Evolutionary conservation across 1,140 invertebrate genomes (phyloP).

Genomic region (Drosophila sucinea): DNA sequence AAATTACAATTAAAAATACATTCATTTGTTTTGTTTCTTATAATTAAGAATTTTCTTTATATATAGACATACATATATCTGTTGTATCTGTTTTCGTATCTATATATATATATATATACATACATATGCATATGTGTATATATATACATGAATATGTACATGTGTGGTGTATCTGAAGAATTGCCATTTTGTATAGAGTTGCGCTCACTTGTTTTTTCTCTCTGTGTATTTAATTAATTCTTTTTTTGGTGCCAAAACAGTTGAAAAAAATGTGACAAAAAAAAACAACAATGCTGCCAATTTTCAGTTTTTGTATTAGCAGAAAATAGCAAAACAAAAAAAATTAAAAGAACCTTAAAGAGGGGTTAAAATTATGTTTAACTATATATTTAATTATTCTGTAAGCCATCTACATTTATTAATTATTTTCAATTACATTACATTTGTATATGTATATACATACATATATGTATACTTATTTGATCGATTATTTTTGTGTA

Average conservation of each 20-base stretch:
- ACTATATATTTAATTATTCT: constrained; percentile 27
- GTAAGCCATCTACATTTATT: constrained; percentile 16
- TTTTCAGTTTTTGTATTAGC: constrained; percentile 20
- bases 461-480: constrained; percentile 2
- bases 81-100: too few relatives aligned
- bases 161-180: constrained; percentile 28
- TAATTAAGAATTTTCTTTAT: constrained; percentile 59
- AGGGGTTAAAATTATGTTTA: constrained; percentile 41
- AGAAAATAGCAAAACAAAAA: constrained; percentile 38
- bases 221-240: constrained; percentile 34
- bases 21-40: constrained; percentile 37
- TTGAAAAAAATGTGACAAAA: constrained; percentile 49
- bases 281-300: constrained; percentile 31
- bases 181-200: constrained; percentile 72
- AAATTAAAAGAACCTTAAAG: constrained; percentile 18
- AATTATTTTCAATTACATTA: constrained; percentile 41
- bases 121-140: not conserved
- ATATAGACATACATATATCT: not conserved
- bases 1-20: constrained; percentile 56
- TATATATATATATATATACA: too few relatives aligned
- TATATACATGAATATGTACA: not conserved
- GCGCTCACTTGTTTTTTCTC: constrained; percentile 7
- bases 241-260: constrained; percentile 72
- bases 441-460: not conserved
- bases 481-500: constrained; percentile 42